Evolutionary conservation across 2,797 vertebrate genomes (phyloP).

Genomic region (Scyliorhinus canicula): DNA sequence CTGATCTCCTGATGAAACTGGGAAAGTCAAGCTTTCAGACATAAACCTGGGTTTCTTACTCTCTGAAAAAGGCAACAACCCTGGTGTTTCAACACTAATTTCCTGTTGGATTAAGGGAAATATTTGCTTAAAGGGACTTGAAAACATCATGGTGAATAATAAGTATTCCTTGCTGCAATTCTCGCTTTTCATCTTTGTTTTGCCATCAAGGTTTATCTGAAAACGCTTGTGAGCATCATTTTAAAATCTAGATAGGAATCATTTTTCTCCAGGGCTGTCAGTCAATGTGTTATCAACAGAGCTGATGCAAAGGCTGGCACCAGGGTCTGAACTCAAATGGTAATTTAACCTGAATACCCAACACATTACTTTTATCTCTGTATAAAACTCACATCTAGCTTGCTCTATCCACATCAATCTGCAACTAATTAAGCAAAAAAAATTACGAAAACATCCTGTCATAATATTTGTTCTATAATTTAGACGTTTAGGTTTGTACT

Average conservation of each 20-base stretch:
- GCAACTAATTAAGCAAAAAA: not conserved
- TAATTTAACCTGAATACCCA: not conserved
- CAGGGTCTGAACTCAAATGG: not conserved
- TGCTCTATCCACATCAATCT: not conserved
- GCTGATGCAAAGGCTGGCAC: not conserved
- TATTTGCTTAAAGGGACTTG: conserved; percentile 18
- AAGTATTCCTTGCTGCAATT: not conserved
- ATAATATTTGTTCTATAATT: not conserved
- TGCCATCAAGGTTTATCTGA: not conserved
- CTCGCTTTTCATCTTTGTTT: conserved; percentile 27
- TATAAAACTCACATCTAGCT: not conserved
- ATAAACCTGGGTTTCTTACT: not conserved
- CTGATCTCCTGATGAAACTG: not conserved
- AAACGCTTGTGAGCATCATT: not conserved
- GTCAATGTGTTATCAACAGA: not conserved
- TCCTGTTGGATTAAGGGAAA: conserved; percentile 24
- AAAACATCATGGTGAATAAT: not conserved
- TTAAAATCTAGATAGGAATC: conserved; percentile 13
- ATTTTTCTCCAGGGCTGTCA: not conserved
- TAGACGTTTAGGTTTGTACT: not conserved
- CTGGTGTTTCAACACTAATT: conserved; percentile 4
- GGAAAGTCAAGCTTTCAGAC: not conserved
- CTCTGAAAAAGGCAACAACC: not conserved
- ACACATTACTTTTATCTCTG: not conserved
- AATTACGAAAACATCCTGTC: not conserved